Conservation (phyloP, 2,888 invertebrate species). For the Ceriagrion tenellum region DNA sequence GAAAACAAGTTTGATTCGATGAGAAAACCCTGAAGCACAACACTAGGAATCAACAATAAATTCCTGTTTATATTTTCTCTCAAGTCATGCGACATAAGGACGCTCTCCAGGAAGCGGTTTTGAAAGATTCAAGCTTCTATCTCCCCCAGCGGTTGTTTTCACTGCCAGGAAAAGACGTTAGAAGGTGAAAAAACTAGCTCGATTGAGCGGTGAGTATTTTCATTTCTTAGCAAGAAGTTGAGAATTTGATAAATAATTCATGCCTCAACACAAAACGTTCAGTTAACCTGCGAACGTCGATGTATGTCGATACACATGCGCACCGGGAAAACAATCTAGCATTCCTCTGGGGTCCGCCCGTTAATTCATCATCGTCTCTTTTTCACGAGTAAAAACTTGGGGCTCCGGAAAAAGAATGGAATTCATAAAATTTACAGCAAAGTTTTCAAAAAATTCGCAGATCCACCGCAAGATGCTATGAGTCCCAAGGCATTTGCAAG, state of each 20-base stretch:
- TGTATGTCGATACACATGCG: not conserved
- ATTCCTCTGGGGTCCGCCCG: not conserved
- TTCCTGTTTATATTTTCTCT: not conserved
- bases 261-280: not conserved
- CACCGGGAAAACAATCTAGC: not conserved
- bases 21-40: not conserved
- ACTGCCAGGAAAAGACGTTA: not conserved
- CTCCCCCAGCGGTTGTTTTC: not conserved
- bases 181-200: not conserved
- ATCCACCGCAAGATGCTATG: too few species aligned
- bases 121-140: not conserved
- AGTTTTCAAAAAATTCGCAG: too few species aligned
- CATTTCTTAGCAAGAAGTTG: not conserved
- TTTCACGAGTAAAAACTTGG: too few species aligned
- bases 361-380: too few species aligned
- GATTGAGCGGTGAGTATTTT: not conserved
- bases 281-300: not conserved
- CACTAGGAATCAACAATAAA: constrained; percentile 2
- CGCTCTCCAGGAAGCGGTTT: not conserved
- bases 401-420: too few species aligned
- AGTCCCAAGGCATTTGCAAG: too few species aligned
- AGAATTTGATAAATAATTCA: constrained; percentile 1
- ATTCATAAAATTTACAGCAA: too few species aligned
- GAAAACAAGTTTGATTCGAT: not conserved
- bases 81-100: constrained; percentile 9